Conservation (phyloP, 2,113 vertebrate genomes). For the Blennius ocellaris region DNA sequence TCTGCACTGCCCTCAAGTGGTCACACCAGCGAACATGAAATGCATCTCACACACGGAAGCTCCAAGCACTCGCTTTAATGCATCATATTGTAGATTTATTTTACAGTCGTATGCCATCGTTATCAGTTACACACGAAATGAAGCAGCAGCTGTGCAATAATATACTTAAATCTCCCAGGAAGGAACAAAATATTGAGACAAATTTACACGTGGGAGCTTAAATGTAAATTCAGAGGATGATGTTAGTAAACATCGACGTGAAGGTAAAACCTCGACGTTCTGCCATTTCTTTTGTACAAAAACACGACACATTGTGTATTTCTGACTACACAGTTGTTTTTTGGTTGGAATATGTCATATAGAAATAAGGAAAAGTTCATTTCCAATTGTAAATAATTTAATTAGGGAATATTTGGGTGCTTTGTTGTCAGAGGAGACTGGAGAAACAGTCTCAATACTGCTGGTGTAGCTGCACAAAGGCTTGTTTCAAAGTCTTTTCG, state of each 20-base stretch:
- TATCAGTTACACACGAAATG: conserved; percentile 61
- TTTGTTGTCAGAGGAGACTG: conserved; percentile 11
- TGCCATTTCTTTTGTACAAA: conserved; percentile 14
- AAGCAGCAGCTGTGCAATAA: conserved; percentile 50
- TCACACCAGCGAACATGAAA: neutral
- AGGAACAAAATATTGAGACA: conserved; percentile 11
- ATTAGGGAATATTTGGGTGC: conserved; percentile 3
- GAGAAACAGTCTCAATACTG: conserved; percentile 39
- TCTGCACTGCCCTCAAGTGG: conserved; percentile 62
- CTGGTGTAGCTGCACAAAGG: conserved; percentile 23
- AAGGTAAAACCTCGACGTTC: conserved; percentile 22
- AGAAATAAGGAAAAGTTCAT: neutral
- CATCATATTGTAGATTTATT: conserved; percentile 55
- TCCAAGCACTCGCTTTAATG: conserved; percentile 36
- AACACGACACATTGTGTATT: conserved; percentile 9
- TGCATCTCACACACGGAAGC: neutral
- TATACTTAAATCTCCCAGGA: conserved; percentile 58
- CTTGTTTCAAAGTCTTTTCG: neutral
- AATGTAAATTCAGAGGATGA: conserved; percentile 23
- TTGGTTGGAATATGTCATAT: neutral
- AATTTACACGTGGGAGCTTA: conserved; percentile 13
- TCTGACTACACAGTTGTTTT: conserved; percentile 8
- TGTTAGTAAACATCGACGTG: conserved; percentile 10
- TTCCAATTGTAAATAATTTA: conserved; percentile 24
- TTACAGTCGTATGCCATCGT: conserved; percentile 58